Conservation (phyloP, 2,113 vertebrate species). For the Anolis sagrei region DNA sequence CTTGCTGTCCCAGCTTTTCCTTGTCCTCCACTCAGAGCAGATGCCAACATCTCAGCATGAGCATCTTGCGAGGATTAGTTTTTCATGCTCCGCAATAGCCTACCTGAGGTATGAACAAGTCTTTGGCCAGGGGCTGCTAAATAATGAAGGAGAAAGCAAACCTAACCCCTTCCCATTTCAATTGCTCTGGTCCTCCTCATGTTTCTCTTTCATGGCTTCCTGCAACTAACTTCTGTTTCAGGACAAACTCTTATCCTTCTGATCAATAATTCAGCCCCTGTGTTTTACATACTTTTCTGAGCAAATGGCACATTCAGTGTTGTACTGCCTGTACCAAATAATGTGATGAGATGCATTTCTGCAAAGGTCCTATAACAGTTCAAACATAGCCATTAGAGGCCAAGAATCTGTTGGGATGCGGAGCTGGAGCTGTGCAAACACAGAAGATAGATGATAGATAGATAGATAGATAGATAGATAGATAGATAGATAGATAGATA, state of each 20-base stretch:
- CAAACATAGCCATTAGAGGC: no score
- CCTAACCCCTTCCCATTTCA: background rate
- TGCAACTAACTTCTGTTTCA: background rate
- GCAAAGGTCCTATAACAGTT: background rate
- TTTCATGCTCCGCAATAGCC: background rate
- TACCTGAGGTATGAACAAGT: background rate
- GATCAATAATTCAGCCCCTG: conserved; percentile 4
- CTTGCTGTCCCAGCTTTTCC: background rate
- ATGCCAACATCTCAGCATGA: conserved; percentile 1
- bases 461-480: no score
- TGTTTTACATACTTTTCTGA: background rate
- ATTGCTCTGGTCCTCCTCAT: background rate
- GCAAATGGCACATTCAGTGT: no score
- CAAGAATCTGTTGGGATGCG: no score
- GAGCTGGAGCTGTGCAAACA: no score
- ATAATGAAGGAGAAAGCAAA: conserved; percentile 18
- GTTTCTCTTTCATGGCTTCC: background rate
- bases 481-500: no score
- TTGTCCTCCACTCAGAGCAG: conserved; percentile 14
- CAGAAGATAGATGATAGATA: no score
- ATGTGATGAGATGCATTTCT: background rate
- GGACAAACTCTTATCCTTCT: background rate
- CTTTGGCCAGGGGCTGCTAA: background rate
- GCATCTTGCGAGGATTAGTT: conserved; percentile 11
- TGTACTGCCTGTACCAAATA: background rate